phyloP scores from a whole-genome alignment of 2,797 vertebrate species.

The Enteromius treurensis region DNA sequence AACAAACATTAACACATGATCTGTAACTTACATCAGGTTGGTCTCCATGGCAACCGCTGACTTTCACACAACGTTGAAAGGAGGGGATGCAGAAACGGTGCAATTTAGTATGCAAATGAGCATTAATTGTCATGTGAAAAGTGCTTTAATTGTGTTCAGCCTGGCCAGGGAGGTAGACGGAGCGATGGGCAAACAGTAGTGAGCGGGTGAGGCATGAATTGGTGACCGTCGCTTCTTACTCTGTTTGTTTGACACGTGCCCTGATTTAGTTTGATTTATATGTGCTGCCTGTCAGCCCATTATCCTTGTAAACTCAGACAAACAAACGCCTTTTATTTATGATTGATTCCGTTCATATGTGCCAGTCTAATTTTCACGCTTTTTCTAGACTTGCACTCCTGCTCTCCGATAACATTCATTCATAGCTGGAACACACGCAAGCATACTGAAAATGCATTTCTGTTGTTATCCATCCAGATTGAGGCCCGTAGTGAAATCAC shows the following conservation, averaged over 20 bases:
- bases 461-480: constrained; percentile 24
- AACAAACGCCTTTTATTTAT: constrained; percentile 29
- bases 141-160: constrained; percentile 60
- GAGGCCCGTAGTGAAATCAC: constrained; percentile 14
- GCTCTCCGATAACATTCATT: not conserved
- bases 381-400: constrained; percentile 11
- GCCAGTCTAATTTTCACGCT: constrained; percentile 26
- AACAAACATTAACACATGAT: constrained; percentile 49
- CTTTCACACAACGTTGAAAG: constrained; percentile 51
- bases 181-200: constrained; percentile 27
- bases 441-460: constrained; percentile 18
- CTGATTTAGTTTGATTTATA: constrained; percentile 48
- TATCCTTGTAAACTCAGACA: constrained; percentile 36
- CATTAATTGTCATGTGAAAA: constrained; percentile 65
- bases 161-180: constrained; percentile 32
- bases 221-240: constrained; percentile 2
- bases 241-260: constrained; percentile 52
- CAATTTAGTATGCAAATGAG: constrained; percentile 61
- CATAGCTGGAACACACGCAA: constrained; percentile 5
- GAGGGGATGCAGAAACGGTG: constrained; percentile 50
- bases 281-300: constrained; percentile 52
- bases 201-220: not conserved
- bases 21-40: constrained; percentile 1
- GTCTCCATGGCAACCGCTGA: constrained; percentile 65
- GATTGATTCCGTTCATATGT: constrained; percentile 36